Evolutionary conservation across 2,797 vertebrate genomes (phyloP), one percentile per base, ranked within the genome.

Genomic region (Bovichtus diacanthus): DNA sequence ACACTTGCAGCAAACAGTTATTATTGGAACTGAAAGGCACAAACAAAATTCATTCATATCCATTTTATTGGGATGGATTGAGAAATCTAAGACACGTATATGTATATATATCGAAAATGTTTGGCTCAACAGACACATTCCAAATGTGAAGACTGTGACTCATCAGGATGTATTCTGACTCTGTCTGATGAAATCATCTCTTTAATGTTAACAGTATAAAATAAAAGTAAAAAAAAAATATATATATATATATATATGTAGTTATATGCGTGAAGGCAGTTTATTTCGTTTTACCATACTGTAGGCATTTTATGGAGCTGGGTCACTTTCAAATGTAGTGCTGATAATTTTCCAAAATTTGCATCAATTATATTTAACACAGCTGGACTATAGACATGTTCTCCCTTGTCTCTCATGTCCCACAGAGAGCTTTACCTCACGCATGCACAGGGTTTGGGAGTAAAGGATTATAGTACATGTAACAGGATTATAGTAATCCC

Each of bases 401-500:
- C 29, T 31, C 31, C 36, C 47, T 71, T 58, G 16, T 51, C 25
- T 79, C 15, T 58, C 16, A 6, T 47, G 50, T 80, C 62, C 46
- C 46, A 49, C 59, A 58, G 50, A 82, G 54, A 47, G 39, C 56
- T 78, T 71, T 69, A 51, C 67, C 51, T 83, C 58, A 62, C 64
- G 71, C 64, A 46, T 81, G 74, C 58, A 60, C 59, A 74, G 38
- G 55, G 34, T 63, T 75, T 63, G 43, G 36, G 50, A 71, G 38
- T 72, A 55, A 62, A 63, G 31, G 51, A 66, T 90, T 84, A 81
- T 67, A 74, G 39, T 39, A 72, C 78, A 81, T 67, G 70, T 83
- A 84, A 87, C 71, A 87, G 81, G 83, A 90, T 87, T 88, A 86
- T 29, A 70, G 31, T 86, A 83, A 87, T 85, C 82, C 81, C 58